A percentile compares a stretch with the other conserved stretches of the same genome.
Evolutionary conservation across 2,797 vertebrate genomes (phyloP).

Genomic region (Lagorchestes hirsutus): DNA sequence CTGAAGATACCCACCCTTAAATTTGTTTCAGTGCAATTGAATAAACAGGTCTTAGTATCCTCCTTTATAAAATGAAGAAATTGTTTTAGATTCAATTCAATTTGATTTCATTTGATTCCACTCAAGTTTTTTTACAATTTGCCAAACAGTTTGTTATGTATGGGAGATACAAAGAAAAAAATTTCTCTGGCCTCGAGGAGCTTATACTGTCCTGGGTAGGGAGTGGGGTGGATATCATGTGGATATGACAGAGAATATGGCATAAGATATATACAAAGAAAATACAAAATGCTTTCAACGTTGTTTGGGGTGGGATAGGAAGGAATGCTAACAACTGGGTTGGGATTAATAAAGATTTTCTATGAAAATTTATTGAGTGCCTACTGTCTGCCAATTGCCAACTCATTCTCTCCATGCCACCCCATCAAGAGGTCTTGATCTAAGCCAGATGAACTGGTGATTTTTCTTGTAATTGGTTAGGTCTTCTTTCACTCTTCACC

Average conservation of each 20-base stretch:
- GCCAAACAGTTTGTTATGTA: background rate
- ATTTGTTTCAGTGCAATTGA: background rate
- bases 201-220: background rate
- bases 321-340: background rate
- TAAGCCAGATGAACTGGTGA: background rate
- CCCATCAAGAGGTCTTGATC: background rate
- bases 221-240: background rate
- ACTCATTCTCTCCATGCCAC: background rate
- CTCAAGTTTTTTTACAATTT: background rate
- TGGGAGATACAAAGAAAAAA: background rate
- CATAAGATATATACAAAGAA: background rate
- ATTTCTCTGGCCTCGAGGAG: background rate
- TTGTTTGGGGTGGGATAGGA: no score
- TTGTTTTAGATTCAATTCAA: background rate
- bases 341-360: background rate
- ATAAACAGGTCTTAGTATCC: background rate
- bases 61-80: background rate
- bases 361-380: background rate
- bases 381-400: background rate
- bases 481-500: background rate
- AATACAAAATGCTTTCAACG: background rate
- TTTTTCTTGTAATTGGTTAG: background rate
- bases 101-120: background rate
- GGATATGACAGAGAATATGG: background rate
- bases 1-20: background rate